A percentile compares a stretch with the other conserved stretches of the same genome.
phyloP scores from a whole-genome alignment of 2,113 vertebrate species.

The Casuarius casuarius region DNA sequence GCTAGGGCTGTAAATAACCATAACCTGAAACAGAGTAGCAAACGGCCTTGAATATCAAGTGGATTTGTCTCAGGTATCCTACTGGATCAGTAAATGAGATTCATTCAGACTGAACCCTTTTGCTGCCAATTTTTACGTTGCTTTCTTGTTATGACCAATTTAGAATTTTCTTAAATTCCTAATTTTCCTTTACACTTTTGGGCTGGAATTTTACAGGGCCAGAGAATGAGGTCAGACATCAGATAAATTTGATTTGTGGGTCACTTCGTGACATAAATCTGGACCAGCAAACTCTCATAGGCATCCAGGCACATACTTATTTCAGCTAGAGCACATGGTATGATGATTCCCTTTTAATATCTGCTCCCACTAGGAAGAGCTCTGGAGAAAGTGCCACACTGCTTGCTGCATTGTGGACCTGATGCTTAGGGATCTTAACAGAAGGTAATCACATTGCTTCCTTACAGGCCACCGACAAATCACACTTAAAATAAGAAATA shows the following conservation, averaged over 20 bases:
- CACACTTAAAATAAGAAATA: background rate
- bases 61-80: background rate
- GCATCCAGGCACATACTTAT: background rate
- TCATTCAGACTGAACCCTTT: background rate
- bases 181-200: background rate
- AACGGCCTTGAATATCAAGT: background rate
- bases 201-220: background rate
- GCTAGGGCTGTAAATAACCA: background rate
- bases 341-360: background rate
- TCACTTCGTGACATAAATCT: background rate
- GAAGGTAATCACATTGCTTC: background rate
- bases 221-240: background rate
- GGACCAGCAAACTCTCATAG: background rate
- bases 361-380: background rate
- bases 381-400: fast-evolving
- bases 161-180: background rate
- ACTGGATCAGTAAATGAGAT: background rate
- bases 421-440: background rate
- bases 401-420: background rate
- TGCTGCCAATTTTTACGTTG: background rate
- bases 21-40: background rate
- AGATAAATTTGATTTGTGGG: background rate
- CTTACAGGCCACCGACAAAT: background rate
- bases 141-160: background rate
- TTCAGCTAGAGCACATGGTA: background rate